Conservation (phyloP, 2,888 invertebrate genomes). For the Eupithecia insigniata region DNA sequence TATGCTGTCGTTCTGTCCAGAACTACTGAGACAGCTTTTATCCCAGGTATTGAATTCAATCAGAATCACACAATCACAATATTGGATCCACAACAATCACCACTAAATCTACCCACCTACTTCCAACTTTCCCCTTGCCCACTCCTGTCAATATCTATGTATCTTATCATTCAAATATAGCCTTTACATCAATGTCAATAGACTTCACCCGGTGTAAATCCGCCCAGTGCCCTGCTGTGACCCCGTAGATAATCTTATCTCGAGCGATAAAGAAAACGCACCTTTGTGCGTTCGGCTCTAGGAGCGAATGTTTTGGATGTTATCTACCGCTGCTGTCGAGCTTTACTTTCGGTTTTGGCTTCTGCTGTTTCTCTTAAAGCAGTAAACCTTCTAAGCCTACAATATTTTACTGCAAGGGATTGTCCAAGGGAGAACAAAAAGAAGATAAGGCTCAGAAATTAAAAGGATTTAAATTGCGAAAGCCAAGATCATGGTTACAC, state of each 20-base stretch:
- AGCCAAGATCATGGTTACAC: not conserved
- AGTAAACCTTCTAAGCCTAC: not conserved
- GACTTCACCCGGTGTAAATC: constrained; percentile 38
- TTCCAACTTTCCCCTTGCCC: constrained; percentile 14
- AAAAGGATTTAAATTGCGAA: not conserved
- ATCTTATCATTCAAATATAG: constrained; percentile 36
- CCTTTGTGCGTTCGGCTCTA: constrained; percentile 48
- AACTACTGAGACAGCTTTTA: too few relatives aligned
- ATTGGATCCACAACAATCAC: not conserved
- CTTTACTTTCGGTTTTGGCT: constrained; percentile 26
- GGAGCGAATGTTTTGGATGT: constrained; percentile 40
- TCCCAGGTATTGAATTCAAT: not conserved
- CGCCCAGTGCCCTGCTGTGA: constrained; percentile 50
- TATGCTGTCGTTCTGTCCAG: too few relatives aligned
- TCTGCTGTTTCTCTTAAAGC: not conserved
- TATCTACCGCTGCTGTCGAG: constrained; percentile 30
- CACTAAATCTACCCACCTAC: constrained; percentile 11
- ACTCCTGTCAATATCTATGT: constrained; percentile 28
- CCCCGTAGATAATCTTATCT: constrained; percentile 64
- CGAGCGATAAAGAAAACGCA: constrained; percentile 56
- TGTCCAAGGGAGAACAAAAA: not conserved
- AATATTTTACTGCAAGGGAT: not conserved
- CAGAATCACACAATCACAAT: not conserved
- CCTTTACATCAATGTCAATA: constrained; percentile 36
- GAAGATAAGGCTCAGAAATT: not conserved